Base-by-base conservation (phyloP, 2,797 vertebrate genomes). In the Pangasius macronema region DNA sequence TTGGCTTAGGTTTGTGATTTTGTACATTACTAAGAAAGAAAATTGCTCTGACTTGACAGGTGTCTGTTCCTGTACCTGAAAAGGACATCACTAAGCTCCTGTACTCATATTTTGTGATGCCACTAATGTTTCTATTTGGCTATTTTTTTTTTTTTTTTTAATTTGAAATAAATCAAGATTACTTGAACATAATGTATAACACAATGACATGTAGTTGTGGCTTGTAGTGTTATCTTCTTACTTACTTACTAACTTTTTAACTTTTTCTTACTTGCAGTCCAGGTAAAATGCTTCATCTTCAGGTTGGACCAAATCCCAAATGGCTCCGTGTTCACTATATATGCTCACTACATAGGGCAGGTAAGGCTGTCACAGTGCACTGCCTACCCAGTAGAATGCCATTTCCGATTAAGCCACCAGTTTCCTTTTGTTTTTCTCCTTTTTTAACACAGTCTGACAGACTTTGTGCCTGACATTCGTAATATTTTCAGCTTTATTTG, bases 151-250 rank as follows among this genome's bases (percentile, higher is more conserved):
- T 42, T 59, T 36, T 14, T 30, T 53, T 46, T 73, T 27, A 36
- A 24, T 93, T 92, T 81, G 63, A 93, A 96, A 95, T 96, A 95
- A 96, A 96, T 92, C 88, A 91, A 91, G 88, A 90, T 49, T 94
- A 94, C 92, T 95, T 94, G 93, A 95, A 94, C 7, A 33, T 68
- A 42, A 87, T 67, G 1, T 82, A 13, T 83, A 83, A 83, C 63
- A 53, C 42, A 20, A 22, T 36, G 46, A 53, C 8, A 68, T 51
- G 79, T 59, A 49, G 42, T 49, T 46, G 13, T 59, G 24, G 1
- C 14, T 67, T 0, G 18, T 49, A 22, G 67, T 67, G 18, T 20
- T 67, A 18, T 42, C 16, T 20, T 65, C 1, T 20, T 4, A 24
- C 6, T 49, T 2, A 24, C 27, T 2, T 39, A 39, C 4, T 39